Evolutionary conservation across 2,797 vertebrate genomes (phyloP).

Genomic region (Parauchenoglanis punctatus): DNA sequence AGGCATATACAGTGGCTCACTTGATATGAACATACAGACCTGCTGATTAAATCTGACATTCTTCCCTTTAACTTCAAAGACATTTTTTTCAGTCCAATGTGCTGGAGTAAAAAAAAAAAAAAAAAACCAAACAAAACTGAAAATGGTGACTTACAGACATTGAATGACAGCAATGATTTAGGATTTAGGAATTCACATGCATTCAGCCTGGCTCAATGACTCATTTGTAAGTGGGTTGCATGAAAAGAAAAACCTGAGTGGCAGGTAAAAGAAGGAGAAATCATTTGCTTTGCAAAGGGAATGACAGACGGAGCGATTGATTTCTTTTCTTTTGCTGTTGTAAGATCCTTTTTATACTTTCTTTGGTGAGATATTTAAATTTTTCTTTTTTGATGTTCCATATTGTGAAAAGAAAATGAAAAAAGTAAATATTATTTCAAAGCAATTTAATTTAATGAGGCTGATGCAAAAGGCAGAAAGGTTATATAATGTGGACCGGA

Average conservation of each 20-base stretch:
- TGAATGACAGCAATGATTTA: constrained; percentile 20
- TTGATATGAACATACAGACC: not conserved
- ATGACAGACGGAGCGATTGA: constrained; percentile 3
- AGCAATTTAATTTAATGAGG: not conserved
- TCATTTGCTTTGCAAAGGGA: constrained; percentile 19
- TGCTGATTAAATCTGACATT: not conserved
- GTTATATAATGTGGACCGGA: constrained; percentile 8
- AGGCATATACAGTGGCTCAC: not conserved
- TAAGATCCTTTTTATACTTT: not conserved
- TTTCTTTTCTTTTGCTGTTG: constrained; percentile 27
- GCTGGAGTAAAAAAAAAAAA: not conserved
- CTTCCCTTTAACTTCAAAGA: not conserved
- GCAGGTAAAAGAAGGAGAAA: constrained; percentile 23
- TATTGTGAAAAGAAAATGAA: not conserved
- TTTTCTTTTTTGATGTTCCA: not conserved
- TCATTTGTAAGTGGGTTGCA: constrained; percentile 23
- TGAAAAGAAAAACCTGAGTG: constrained; percentile 31
- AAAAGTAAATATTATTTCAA: constrained; percentile 2
- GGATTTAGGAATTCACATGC: constrained; percentile 19
- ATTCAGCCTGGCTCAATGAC: constrained; percentile 26
- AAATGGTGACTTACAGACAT: not conserved
- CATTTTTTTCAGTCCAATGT: not conserved
- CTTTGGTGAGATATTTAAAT: not conserved
- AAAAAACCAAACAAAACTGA: not conserved
- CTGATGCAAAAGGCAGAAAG: constrained; percentile 4